Evolutionary conservation across 35 echinoderm and acorn worm species (phyloP).

Genomic region (Diadema setosum): DNA sequence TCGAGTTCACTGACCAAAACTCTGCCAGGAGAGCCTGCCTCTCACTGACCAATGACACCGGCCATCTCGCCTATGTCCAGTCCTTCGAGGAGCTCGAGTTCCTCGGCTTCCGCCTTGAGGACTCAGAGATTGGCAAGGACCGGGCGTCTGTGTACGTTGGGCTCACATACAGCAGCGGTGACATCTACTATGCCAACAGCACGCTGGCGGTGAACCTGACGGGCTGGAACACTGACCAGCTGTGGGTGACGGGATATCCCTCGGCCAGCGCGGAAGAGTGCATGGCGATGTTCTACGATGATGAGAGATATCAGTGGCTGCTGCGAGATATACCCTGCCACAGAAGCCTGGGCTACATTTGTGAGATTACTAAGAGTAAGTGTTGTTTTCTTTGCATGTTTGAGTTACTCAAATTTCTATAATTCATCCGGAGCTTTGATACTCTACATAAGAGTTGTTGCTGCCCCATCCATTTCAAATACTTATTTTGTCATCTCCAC

Average conservation of each 20-base stretch:
- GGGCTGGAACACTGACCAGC: background rate
- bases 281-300: slow-evolving; percentile 36
- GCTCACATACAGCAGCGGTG: background rate
- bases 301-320: slow-evolving; percentile 22
- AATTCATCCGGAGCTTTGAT: too few species aligned
- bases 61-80: slow-evolving; percentile 48
- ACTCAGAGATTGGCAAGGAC: background rate
- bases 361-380: slow-evolving; percentile 50
- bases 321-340: background rate
- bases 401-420: too few species aligned
- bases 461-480: too few species aligned
- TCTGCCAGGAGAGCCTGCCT: background rate
- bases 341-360: slow-evolving; percentile 23
- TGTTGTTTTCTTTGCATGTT: too few species aligned
- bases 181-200: slow-evolving; percentile 34
- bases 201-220: slow-evolving; percentile 23
- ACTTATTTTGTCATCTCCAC: too few species aligned
- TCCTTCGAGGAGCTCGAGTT: slow-evolving; percentile 42
- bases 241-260: slow-evolving; percentile 38
- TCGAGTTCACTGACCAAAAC: background rate
- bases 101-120: slow-evolving; percentile 42
- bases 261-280: background rate
- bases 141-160: slow-evolving; percentile 11
- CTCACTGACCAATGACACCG: slow-evolving; percentile 36
- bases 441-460: too few species aligned